Evolutionary conservation across 30 jellyfish, hydroid and myxozoan genomes (phyloP).

Genomic region (Chrysaora quinquecirrha): DNA sequence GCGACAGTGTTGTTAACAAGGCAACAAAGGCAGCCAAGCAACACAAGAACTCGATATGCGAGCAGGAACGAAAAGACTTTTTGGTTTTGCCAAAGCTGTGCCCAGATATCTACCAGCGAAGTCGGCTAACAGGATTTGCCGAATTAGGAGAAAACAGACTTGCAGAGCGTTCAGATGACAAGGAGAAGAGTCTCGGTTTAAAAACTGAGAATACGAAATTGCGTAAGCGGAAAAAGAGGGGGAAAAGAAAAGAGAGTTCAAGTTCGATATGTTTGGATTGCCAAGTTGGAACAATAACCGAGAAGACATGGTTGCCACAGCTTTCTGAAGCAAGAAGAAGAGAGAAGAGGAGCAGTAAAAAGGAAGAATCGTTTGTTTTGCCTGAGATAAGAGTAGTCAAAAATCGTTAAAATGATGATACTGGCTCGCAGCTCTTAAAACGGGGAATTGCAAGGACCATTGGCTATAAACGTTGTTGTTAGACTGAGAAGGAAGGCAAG

Average conservation of each 20-base stretch:
- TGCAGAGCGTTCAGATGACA: neutral
- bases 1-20: neutral
- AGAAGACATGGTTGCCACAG: slow-evolving; percentile 7
- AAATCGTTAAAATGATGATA: neutral
- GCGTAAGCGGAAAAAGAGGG: neutral
- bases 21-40: neutral
- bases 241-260: neutral
- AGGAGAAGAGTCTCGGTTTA: neutral
- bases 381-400: neutral
- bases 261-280: neutral
- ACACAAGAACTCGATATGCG: neutral
- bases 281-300: neutral
- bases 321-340: neutral
- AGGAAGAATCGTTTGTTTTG: neutral
- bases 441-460: too few species aligned
- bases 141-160: neutral
- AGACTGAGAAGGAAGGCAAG: too few species aligned
- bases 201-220: neutral
- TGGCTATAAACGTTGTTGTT: too few species aligned
- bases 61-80: neutral
- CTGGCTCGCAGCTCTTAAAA: too few species aligned
- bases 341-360: neutral
- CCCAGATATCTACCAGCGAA: neutral
- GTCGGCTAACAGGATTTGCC: neutral
- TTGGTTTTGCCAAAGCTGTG: neutral